Base-by-base conservation (phyloP, 2,888 invertebrate species). In the Idaea straminata region DNA sequence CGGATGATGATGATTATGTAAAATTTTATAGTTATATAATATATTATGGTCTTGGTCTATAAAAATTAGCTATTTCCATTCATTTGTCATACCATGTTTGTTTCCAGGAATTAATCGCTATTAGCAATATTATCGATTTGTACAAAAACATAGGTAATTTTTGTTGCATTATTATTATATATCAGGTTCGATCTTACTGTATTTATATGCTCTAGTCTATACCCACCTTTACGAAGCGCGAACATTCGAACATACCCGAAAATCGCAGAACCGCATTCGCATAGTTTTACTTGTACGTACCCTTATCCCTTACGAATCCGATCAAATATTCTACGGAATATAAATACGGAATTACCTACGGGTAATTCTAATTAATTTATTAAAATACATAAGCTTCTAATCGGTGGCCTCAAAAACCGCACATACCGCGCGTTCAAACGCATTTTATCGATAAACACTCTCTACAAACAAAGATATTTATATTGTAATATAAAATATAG, bases 321-420 rank as follows among this genome's bases (percentile, higher is more conserved):
- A 13, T 13, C 6, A 47, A 47, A 47, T 47, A 47, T 47, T 47
- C 47, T 13, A 13, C 13, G 4, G 47, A 25, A 25, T 25, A 25
- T 25, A 25, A 25, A 25, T 25, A 25, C 25, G 25, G 25, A 25
- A 25, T 25, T 25, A 25, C 25, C 47, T 13, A 13, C 13, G 4
- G 10, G 47, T 47, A 47, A 47, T 47, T 47, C 47, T 47, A 7
- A 47, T 47, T 47, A 47, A 47, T 47, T 47, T 47, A 47, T 47
- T 47, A 47, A 47, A 47, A 47, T 47, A 47, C 47, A 5, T 47
- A 47, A 47, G 47, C 47, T 47, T 47, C 47, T 47, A 47, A 47
- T 47, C 47, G 47, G 47, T 47, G 47, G 47, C 47, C 47, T 47
- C 47, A 47, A 47, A 47, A 47, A 47, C 47, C 47, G 47, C 47